These are phyloP conservation scores for Nebria ingens DNA, from an alignment of 1,140 invertebrate species.

Conservation along the genomic window DNA sequence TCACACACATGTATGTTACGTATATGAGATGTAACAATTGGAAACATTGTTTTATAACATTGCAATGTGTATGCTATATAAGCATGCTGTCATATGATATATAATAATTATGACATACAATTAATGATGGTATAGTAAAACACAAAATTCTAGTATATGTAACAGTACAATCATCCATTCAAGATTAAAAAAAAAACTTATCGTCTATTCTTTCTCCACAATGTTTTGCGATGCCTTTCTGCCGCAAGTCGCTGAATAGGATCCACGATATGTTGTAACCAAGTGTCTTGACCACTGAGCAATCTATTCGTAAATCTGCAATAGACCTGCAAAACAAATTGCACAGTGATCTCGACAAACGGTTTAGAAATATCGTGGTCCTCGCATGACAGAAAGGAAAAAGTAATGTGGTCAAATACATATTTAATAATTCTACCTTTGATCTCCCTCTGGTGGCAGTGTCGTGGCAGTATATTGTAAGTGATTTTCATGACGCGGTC, in stretches of 20 bases:
- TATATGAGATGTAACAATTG: too few relatives aligned
- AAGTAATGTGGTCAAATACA: neutral
- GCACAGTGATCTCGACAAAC: neutral
- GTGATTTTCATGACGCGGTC: neutral
- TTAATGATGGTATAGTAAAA: too few relatives aligned
- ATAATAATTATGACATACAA: too few relatives aligned
- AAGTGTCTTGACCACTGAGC: neutral
- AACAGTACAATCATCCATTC: too few relatives aligned
- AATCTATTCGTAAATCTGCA: neutral
- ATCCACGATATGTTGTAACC: neutral
- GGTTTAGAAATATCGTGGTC: neutral
- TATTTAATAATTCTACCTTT: neutral
- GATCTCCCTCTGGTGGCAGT: neutral
- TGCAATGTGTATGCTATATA: too few relatives aligned
- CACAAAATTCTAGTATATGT: too few relatives aligned
- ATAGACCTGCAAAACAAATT: neutral
- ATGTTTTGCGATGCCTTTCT: neutral
- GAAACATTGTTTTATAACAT: too few relatives aligned
- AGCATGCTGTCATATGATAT: too few relatives aligned
- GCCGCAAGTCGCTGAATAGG: neutral
- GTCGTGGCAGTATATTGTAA: neutral
- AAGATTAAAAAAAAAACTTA: too few relatives aligned
- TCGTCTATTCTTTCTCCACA: too few relatives aligned
- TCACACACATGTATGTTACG: too few relatives aligned
- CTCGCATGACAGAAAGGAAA: neutral